Conservation (phyloP, 2,888 invertebrate species). For the Sipunculus nudus region DNA sequence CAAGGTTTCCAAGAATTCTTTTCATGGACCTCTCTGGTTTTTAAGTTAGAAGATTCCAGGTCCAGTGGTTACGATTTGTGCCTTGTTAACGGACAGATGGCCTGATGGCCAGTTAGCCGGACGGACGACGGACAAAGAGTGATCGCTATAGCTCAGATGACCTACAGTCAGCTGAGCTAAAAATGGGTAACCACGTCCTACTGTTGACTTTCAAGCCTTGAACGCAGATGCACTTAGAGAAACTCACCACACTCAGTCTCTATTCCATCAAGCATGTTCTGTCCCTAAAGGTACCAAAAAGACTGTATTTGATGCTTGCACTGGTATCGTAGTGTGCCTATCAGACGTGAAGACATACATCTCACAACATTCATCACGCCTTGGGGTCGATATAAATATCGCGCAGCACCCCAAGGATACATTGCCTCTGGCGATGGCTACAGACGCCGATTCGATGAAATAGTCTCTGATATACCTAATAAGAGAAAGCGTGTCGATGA, state of each 20-base stretch:
- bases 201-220: slow-evolving; percentile 45
- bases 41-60: no score
- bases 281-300: slow-evolving; percentile 39
- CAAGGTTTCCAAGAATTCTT: no score
- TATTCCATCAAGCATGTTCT: slow-evolving; percentile 40
- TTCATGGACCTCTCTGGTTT: no score
- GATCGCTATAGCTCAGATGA: no score
- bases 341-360: slow-evolving; percentile 11
- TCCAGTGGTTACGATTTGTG: no score
- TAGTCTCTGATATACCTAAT: slow-evolving; percentile 42
- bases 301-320: slow-evolving; percentile 38
- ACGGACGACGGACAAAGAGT: no score
- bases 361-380: slow-evolving; percentile 37
- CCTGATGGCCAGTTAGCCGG: no score
- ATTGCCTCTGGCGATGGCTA: slow-evolving; percentile 25
- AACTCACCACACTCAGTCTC: slow-evolving; percentile 40
- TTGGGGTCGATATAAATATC: slow-evolving; percentile 39
- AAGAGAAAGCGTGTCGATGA: slow-evolving; percentile 47
- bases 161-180: no score
- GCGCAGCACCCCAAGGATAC: slow-evolving; percentile 32
- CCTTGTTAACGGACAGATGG: no score
- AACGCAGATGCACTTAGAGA: slow-evolving; percentile 40
- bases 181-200: slow-evolving; percentile 41
- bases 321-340: slow-evolving; percentile 19
- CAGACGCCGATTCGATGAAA: slow-evolving; percentile 34